phyloP scores from a whole-genome alignment of 2,797 vertebrate genomes.

The Oreochromis mossambicus region DNA sequence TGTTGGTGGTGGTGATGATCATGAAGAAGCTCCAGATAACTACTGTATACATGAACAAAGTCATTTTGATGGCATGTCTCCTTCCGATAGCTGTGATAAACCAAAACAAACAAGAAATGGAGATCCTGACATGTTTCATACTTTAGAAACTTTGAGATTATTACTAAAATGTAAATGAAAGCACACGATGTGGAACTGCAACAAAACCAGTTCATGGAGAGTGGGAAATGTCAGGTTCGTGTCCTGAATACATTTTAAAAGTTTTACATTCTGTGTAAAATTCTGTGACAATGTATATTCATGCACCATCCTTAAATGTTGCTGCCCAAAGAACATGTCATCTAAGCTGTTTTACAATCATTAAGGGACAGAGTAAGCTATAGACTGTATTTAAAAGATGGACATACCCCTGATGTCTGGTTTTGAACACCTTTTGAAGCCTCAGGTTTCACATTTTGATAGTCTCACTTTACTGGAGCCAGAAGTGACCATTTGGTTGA shows the following conservation, averaged over 20 bases:
- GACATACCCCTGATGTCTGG: neutral
- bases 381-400: neutral
- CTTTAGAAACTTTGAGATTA: neutral
- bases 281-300: neutral
- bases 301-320: neutral
- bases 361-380: neutral
- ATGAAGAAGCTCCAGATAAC: neutral
- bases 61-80: neutral
- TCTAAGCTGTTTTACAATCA: neutral
- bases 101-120: neutral
- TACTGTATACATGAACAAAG: neutral
- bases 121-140: neutral
- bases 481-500: neutral
- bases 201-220: neutral
- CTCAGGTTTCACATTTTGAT: neutral
- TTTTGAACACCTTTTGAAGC: neutral
- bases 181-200: neutral
- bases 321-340: neutral
- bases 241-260: neutral
- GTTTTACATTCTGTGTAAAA: neutral
- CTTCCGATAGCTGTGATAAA: neutral
- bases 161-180: neutral
- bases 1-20: neutral
- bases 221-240: neutral
- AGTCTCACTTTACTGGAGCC: neutral